Conservation (phyloP, 1,140 invertebrate genomes). For the Limonius californicus region DNA sequence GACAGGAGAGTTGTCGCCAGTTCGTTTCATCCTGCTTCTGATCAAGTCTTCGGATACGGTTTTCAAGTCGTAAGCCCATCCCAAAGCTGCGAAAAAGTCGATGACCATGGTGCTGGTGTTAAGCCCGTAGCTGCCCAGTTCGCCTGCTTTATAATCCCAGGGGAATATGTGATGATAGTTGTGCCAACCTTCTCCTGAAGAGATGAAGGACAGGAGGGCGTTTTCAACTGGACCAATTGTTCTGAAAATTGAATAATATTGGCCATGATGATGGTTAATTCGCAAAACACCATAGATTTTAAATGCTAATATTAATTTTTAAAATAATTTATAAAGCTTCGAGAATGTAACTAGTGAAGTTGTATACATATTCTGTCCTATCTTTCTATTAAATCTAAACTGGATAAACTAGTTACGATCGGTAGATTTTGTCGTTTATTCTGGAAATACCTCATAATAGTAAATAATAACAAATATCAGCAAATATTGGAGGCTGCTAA, state of each 20-base stretch:
- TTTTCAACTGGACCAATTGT: constrained; percentile 50
- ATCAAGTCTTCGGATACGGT: constrained; percentile 54
- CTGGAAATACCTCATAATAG: too few relatives aligned
- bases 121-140: constrained; percentile 52
- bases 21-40: constrained; percentile 52
- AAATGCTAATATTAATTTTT: constrained; percentile 45
- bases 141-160: constrained; percentile 68
- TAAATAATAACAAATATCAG: too few relatives aligned
- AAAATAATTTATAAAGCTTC: constrained; percentile 69
- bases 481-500: too few relatives aligned
- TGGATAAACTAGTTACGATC: too few relatives aligned
- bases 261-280: too few relatives aligned
- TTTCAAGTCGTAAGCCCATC: constrained; percentile 62
- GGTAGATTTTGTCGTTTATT: too few relatives aligned
- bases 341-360: too few relatives aligned
- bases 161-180: constrained; percentile 79
- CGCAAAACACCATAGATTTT: neutral
- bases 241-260: constrained; percentile 4
- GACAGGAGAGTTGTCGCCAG: constrained; percentile 65
- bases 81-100: constrained; percentile 55
- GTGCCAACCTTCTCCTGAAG: constrained; percentile 66
- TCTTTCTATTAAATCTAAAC: too few relatives aligned
- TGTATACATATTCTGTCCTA: too few relatives aligned
- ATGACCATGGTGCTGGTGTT: constrained; percentile 53
- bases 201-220: constrained; percentile 50